Evolutionary conservation across 2,888 invertebrate genomes (phyloP).

Genomic region (Allolobophora icterica): DNA sequence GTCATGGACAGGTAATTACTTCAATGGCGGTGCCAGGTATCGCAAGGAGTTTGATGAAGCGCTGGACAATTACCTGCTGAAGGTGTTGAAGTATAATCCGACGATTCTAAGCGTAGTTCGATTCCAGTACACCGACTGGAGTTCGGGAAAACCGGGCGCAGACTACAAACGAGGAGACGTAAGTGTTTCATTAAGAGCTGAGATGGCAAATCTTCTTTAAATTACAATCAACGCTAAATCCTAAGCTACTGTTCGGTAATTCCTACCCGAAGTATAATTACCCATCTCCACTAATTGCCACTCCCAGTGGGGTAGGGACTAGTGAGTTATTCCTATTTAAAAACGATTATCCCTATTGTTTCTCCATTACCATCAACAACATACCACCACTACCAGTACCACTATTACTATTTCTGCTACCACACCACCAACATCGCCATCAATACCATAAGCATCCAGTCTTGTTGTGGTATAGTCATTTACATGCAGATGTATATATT

Average conservation of each 20-base stretch:
- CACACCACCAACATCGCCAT: neutral
- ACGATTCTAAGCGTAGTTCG: conserved; percentile 41
- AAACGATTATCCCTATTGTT: no score
- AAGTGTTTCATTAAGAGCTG: conserved; percentile 28
- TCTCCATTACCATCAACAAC: no score
- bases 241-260: no score
- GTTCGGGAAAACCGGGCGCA: neutral
- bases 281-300: no score
- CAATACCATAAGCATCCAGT: neutral
- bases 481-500: no score
- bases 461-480: no score
- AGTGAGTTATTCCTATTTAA: no score
- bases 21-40: conserved; percentile 45
- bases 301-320: no score
- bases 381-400: neutral
- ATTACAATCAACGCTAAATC: no score
- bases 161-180: conserved; percentile 46
- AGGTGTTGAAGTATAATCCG: conserved; percentile 34
- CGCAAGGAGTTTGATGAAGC: conserved; percentile 41
- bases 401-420: neutral
- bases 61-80: conserved; percentile 44
- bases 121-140: conserved; percentile 48
- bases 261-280: no score
- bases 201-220: neutral
- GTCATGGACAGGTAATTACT: conserved; percentile 45